Percentiles rank a stretch among this genome's conserved stretches.
Conservation (phyloP, 2,888 invertebrate species). For the Dryocosmus kuriphilus region DNA sequence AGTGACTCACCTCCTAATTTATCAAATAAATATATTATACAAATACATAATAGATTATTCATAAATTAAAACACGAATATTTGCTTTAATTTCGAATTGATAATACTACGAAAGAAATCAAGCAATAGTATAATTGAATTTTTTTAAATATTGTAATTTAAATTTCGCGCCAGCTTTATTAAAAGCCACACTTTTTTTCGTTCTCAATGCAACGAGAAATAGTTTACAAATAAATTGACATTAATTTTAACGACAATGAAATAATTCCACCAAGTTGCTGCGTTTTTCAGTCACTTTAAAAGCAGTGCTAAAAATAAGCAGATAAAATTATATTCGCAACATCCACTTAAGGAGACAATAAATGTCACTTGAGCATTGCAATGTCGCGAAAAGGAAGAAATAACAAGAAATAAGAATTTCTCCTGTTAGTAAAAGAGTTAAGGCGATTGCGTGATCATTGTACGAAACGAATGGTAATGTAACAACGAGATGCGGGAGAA, state of each 20-base stretch:
- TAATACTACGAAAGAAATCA: too few species aligned
- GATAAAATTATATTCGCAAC: not conserved
- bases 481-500: not conserved
- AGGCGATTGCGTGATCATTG: slow-evolving; percentile 22
- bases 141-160: too few species aligned
- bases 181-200: too few species aligned
- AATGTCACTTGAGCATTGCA: slow-evolving; percentile 6
- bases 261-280: too few species aligned
- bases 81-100: not conserved
- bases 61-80: not conserved
- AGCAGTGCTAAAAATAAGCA: not conserved
- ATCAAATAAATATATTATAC: not conserved
- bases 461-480: slow-evolving; percentile 33
- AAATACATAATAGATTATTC: not conserved
- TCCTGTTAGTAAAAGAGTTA: slow-evolving; percentile 20
- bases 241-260: too few species aligned
- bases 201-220: too few species aligned
- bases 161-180: too few species aligned
- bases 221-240: too few species aligned
- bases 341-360: not conserved
- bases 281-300: too few species aligned
- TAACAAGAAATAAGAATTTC: not conserved
- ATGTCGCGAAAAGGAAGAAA: not conserved
- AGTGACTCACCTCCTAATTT: not conserved
- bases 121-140: too few species aligned